Evolutionary conservation across 2,888 invertebrate genomes (phyloP).

Genomic region (Andrena bicolor): DNA sequence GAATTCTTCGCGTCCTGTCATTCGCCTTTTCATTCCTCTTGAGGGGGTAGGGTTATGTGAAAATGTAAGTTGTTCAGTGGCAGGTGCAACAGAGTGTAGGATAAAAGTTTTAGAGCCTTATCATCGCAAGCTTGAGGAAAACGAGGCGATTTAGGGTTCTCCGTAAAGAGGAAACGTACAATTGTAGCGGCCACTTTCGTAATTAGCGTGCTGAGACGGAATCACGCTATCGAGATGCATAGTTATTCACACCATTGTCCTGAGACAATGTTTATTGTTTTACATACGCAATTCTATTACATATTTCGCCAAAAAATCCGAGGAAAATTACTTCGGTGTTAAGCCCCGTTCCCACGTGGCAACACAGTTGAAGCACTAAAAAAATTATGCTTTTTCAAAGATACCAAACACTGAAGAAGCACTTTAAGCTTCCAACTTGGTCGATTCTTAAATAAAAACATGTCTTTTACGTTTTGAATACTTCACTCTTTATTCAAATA

Average conservation of each 20-base stretch:
- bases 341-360: neutral
- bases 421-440: too few species aligned
- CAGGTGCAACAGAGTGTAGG: too few species aligned
- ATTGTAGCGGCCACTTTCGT: slow-evolving; percentile 48
- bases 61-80: neutral
- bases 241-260: slow-evolving; percentile 74
- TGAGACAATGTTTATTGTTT: slow-evolving; percentile 75
- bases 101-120: too few species aligned
- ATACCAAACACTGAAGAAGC: too few species aligned
- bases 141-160: slow-evolving; percentile 25
- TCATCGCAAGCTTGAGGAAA: neutral
- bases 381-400: neutral
- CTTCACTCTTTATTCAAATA: too few species aligned
- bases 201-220: slow-evolving; percentile 49
- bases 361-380: neutral
- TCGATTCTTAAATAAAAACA: too few species aligned
- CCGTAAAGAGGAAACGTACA: slow-evolving; percentile 54
- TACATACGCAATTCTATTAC: slow-evolving; percentile 39
- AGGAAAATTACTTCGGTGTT: neutral
- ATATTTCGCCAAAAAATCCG: slow-evolving; percentile 30
- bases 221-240: slow-evolving; percentile 66
- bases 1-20: too few species aligned
- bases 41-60: neutral
- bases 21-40: too few species aligned
- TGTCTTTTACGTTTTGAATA: too few species aligned